Evolutionary conservation across 1,140 invertebrate species (phyloP).

Genomic region (Drosophila ananassae): DNA sequence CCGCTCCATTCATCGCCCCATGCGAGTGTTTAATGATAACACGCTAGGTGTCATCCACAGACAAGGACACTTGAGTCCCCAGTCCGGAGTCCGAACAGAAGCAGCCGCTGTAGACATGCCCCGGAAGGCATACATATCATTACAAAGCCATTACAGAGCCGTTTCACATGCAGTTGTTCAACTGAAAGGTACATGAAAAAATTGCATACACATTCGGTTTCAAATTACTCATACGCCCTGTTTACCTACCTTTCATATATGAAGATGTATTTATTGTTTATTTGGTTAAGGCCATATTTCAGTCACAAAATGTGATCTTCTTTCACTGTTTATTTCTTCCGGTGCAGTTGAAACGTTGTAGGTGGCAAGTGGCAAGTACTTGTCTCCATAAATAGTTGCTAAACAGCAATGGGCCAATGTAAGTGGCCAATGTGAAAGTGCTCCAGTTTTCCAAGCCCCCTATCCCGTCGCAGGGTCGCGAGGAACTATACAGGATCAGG

Average conservation of each 20-base stretch:
- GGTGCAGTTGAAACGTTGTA: constrained; percentile 7
- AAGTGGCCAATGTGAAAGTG: constrained; percentile 35
- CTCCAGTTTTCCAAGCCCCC: constrained; percentile 6
- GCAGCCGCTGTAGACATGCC: constrained; percentile 16
- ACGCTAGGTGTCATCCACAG: constrained; percentile 73
- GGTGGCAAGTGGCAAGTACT: constrained; percentile 30
- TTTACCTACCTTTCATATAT: not conserved
- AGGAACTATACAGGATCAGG: not conserved
- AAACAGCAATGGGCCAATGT: constrained; percentile 28
- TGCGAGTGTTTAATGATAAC: constrained; percentile 69
- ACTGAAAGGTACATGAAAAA: not conserved
- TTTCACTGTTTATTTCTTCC: constrained; percentile 1
- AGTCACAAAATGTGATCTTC: not conserved
- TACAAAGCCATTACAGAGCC: constrained; percentile 7
- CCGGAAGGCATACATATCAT: constrained; percentile 36
- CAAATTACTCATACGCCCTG: not conserved
- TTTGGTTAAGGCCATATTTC: too few species aligned
- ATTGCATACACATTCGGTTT: not conserved
- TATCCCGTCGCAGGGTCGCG: not conserved
- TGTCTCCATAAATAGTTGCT: constrained; percentile 58
- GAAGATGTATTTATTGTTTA: too few species aligned
- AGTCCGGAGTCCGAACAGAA: constrained; percentile 11
- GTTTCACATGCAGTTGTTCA: not conserved
- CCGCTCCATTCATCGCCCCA: not conserved
- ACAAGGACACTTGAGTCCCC: constrained; percentile 30